Base-by-base conservation (phyloP, 2,797 vertebrate genomes). In the Rallus crepitans region DNA sequence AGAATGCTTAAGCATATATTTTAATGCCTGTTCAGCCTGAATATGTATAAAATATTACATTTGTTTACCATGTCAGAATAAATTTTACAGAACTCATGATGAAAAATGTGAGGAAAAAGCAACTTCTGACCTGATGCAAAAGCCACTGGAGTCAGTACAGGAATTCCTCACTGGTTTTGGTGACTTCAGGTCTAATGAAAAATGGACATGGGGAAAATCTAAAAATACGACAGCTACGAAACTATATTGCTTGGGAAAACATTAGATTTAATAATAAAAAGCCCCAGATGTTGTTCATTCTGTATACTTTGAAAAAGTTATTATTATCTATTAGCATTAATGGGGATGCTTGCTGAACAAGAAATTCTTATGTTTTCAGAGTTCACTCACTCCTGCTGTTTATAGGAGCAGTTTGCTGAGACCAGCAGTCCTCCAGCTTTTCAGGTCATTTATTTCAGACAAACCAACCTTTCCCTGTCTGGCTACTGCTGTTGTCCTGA, bases 11-110 rank as follows among this genome's bases (percentile, higher is more conserved):
- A 93, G 72, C 21, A 61, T 87, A 57, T 80, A 96, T 92, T 95
- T 93, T 89, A 93, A 97, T 93, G 35, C 56, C 20, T 65, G 95
- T 92, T 91, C 87, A 96, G 71, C 81, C 78, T 94, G 88, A 92
- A 47, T 90, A 63, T 95, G 94, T 90, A 71, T 80, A 80, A 94
- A 69, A 66, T 93, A 78, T 20, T 97, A 84, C 35, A 91, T 94
- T 78, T 81, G 11, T 27, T 93, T 71, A 37, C 11, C 0, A 0
- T 17, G 8, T 93, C 84, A 95, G 37, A 56, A 82, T 79, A 30
- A 5, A 12, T 82, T 89, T 80, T 87, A 57, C 28, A 60, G 47
- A 90, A 78, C 15, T 45, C 75, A n/a, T 2, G 12, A 70, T 42
- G 21, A 75, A 90, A 31, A 59, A 11, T 53, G 3, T 60, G 50